Conservation (phyloP, 2,888 invertebrate genomes). For the Taenaris catops region DNA sequence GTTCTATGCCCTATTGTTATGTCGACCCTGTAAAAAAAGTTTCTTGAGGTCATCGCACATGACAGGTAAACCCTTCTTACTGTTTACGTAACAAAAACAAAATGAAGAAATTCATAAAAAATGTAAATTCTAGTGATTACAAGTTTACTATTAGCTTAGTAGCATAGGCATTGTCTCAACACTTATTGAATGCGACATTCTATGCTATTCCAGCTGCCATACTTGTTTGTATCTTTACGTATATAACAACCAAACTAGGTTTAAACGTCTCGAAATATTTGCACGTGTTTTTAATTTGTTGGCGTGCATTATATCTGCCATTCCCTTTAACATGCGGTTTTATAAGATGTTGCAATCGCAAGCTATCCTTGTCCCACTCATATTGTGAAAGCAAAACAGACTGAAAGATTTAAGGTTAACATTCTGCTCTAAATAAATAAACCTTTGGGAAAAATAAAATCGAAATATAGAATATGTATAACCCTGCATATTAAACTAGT, state of each 20-base stretch:
- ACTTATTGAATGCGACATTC: constrained; percentile 1
- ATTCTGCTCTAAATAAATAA: too few species aligned
- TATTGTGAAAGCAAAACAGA: constrained; percentile 13
- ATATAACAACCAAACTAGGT: constrained; percentile 6
- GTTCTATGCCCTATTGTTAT: too few species aligned
- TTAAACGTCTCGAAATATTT: constrained; percentile 5
- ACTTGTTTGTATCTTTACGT: constrained; percentile 7
- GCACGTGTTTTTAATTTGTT: constrained; percentile 17
- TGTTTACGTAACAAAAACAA: too few species aligned
- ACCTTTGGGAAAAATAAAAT: too few species aligned
- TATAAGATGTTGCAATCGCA: constrained; percentile 21
- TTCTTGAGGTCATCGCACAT: too few species aligned
- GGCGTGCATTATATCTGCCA: constrained; percentile 10
- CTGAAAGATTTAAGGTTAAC: constrained; percentile 6
- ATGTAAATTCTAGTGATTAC: too few species aligned
- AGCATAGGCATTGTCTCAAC: neutral
- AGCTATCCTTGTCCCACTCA: constrained; percentile 23
- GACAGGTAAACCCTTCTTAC: too few species aligned
- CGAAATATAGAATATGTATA: too few species aligned
- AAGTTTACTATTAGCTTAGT: too few species aligned
- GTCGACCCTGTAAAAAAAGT: too few species aligned
- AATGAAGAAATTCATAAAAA: too few species aligned
- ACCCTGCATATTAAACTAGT: too few species aligned
- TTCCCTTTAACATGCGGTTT: constrained; percentile 16
- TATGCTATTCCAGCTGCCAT: constrained; percentile 11